Percentiles rank a stretch among this genome's conserved stretches.
phyloP scores from a whole-genome alignment of 2,888 invertebrate species.

The Platyscelio sp. region DNA sequence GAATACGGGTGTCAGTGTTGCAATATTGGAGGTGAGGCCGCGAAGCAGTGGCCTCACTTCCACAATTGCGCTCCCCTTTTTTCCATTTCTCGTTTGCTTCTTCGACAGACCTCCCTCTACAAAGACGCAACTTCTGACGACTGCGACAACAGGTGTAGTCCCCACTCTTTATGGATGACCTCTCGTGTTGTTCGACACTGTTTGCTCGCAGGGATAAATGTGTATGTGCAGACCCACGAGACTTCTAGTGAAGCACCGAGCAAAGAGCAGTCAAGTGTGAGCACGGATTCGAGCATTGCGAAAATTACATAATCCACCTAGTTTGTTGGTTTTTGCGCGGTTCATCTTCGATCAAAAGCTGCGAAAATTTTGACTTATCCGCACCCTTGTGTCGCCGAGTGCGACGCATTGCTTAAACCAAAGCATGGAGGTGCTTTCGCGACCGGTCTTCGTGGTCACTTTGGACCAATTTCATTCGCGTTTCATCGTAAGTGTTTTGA shows the following conservation, averaged over 20 bases:
- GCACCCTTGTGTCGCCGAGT: constrained; percentile 37
- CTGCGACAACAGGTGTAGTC: constrained; percentile 78
- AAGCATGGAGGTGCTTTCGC: constrained; percentile 79
- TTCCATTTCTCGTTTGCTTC: constrained; percentile 51
- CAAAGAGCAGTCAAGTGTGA: constrained; percentile 72
- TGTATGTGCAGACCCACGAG: constrained; percentile 81
- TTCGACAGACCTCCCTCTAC: constrained; percentile 66
- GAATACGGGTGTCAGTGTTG: constrained; percentile 76
- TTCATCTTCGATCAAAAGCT: not conserved
- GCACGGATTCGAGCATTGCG: constrained; percentile 59
- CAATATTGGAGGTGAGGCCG: constrained; percentile 73
- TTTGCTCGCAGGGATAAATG: constrained; percentile 83
- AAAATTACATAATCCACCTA: constrained; percentile 39
- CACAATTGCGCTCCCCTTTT: constrained; percentile 70
- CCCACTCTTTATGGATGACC: constrained; percentile 82
- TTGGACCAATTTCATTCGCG: constrained; percentile 70
- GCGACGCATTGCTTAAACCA: constrained; percentile 6
- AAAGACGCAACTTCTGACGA: constrained; percentile 31
- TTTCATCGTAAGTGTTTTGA: constrained; percentile 77
- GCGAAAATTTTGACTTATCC: not conserved
- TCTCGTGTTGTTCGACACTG: constrained; percentile 83
- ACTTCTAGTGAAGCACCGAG: constrained; percentile 81
- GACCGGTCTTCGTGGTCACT: constrained; percentile 75
- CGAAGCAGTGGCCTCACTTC: constrained; percentile 65
- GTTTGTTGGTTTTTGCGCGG: constrained; percentile 31